Percentiles rank a stretch among this genome's conserved stretches.
These are phyloP conservation scores for Apogon talboti DNA, from an alignment of 2,797 vertebrate genomes.

Conservation along the genomic window DNA sequence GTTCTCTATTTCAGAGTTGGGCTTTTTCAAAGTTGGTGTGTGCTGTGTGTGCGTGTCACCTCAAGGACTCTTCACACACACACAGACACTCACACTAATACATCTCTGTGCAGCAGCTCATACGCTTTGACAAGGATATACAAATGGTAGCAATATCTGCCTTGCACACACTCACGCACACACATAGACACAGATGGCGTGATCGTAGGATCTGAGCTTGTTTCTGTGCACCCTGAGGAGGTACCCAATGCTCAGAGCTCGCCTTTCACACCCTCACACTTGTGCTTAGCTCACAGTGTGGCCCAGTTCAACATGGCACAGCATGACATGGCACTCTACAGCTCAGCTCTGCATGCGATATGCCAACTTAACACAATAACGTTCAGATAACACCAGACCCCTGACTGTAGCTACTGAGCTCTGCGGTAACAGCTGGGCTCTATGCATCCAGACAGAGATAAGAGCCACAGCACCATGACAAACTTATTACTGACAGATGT, in stretches of 20 bases:
- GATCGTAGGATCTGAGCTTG: slow-evolving; percentile 38
- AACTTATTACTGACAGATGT: slow-evolving; percentile 56
- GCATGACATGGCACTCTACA: slow-evolving; percentile 55
- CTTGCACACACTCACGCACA: slow-evolving; percentile 1
- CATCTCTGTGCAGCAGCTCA: slow-evolving; percentile 22
- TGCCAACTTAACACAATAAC: slow-evolving; percentile 69
- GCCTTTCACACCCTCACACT: slow-evolving; percentile 64
- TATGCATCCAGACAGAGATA: slow-evolving; percentile 41
- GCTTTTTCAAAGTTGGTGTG: slow-evolving; percentile 54
- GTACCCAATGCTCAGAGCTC: slow-evolving; percentile 54
- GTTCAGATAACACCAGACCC: slow-evolving; percentile 64
- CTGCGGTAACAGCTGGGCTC: slow-evolving; percentile 62
- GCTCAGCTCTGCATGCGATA: slow-evolving; percentile 57
- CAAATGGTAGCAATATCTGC: slow-evolving; percentile 11
- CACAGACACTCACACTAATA: slow-evolving; percentile 31
- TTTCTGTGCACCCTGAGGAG: slow-evolving; percentile 62
- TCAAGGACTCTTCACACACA: slow-evolving; percentile 51
- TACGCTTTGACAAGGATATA: slow-evolving; percentile 22
- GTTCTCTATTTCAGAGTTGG: slow-evolving; percentile 67
- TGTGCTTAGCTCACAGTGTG: slow-evolving; percentile 53
- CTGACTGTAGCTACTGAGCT: slow-evolving; percentile 47
- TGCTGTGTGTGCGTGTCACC: slow-evolving; percentile 34
- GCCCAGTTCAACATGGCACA: slow-evolving; percentile 64
- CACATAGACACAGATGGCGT: slow-evolving; percentile 21
- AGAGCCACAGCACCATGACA: slow-evolving; percentile 41